Evolutionary conservation across 2,113 vertebrate species (phyloP), one percentile per base, ranked within the genome.

Genomic region (Rhinolophus ferrumequinum): DNA sequence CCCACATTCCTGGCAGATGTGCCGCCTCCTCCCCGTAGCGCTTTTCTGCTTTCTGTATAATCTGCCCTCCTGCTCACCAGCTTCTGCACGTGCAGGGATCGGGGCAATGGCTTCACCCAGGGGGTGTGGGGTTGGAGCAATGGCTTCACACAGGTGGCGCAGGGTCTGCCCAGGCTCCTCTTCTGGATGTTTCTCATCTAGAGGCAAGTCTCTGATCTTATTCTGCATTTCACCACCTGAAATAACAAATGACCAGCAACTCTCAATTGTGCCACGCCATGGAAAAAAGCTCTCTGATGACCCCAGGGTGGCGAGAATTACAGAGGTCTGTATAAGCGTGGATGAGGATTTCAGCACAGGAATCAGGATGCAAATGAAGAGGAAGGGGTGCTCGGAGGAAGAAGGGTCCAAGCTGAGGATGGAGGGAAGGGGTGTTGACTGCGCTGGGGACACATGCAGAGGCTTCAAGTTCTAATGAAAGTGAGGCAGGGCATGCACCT

Each of bases 1-100:
- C 3, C 92, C 96, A 91, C 96, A 95, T 33, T 97, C 96, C 1
- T 24, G 72, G 44, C 97, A 97, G 18, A 56, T 14, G 60, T 92
- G 73, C 15, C 69, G 75, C 69, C 69, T 75, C 3, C 28, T 92
- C 4, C 72, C 70, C 0, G 47, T 1, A 18, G 75, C 22, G 8
- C 2, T 79, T 33, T 73, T 89, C 79, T 91, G 96, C 13, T 95
- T 87, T 80, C 87, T 87, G n/a, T 86, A 90, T 73, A 89, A 86
- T 26, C 24, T 69, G 83, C 41, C 44, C 44, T 97, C 77, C 67
- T 30, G 72, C 12, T 93, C 67, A 16, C 58, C 26, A 10, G 66
- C 70, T 50, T 88, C 64, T 5, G 52, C 22, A 70, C 70, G 1
- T 7, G 24, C 1, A 64, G 87, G 50, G 38, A 50, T 3, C 67